Evolutionary conservation across 2,113 vertebrate species (phyloP).

Genomic region (Gallinago jamesoni): DNA sequence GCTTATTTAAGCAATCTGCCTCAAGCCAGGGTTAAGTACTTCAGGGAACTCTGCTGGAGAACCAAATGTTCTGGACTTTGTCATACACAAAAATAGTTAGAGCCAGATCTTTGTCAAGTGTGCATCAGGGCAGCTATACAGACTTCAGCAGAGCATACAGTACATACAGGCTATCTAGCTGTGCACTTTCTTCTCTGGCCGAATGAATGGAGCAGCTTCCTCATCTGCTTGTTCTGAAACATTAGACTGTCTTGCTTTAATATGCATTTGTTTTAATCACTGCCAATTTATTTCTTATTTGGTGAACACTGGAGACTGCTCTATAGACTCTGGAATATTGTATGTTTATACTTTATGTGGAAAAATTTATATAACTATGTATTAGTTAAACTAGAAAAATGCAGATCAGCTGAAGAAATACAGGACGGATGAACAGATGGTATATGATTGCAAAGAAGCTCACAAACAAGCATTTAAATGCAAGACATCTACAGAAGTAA

Average conservation of each 20-base stretch:
- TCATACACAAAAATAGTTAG: background rate
- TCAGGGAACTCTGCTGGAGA: background rate
- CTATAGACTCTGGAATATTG: background rate
- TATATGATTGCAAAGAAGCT: background rate
- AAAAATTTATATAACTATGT: background rate
- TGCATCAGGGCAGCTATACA: background rate
- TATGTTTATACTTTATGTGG: background rate
- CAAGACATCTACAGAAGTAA: background rate
- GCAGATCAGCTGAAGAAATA: background rate
- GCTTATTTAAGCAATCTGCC: background rate
- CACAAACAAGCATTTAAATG: background rate
- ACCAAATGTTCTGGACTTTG: background rate
- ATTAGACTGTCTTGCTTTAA: background rate
- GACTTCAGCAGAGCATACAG: background rate
- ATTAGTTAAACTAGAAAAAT: background rate
- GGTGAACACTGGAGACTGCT: background rate
- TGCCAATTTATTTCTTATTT: background rate
- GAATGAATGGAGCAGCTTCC: background rate
- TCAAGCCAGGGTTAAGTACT: background rate
- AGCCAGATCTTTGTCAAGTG: background rate
- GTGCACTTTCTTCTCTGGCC: background rate
- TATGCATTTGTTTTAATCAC: background rate
- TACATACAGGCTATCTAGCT: background rate
- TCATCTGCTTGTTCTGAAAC: background rate
- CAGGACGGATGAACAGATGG: background rate